Percentiles rank a stretch among this genome's conserved stretches.
These are phyloP conservation scores for Saccostrea echinata DNA, from an alignment of 1,140 invertebrate species.

Conservation along the genomic window DNA sequence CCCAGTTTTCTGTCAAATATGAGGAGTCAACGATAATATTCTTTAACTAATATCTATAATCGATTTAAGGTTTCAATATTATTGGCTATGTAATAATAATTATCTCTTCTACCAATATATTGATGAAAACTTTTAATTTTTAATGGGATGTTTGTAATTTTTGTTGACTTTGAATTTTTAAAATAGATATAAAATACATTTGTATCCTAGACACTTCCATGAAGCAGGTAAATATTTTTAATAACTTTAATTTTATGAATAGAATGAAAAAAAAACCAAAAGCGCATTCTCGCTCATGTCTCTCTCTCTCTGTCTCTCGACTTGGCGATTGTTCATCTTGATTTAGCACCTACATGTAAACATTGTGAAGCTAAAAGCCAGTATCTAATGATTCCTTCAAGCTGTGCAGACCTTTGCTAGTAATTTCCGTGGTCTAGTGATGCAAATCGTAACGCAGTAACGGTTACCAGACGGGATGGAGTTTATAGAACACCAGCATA, in stretches of 20 bases:
- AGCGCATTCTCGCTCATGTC: not conserved
- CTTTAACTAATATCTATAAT: too few relatives aligned
- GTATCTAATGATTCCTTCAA: not conserved
- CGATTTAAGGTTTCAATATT: not conserved
- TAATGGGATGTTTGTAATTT: not conserved
- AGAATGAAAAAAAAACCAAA: too few relatives aligned
- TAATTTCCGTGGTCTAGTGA: not conserved
- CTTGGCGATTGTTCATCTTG: not conserved
- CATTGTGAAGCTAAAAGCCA: not conserved
- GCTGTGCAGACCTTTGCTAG: not conserved
- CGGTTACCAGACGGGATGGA: not conserved
- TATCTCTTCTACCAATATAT: not conserved
- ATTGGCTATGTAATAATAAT: not conserved
- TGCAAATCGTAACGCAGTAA: not conserved
- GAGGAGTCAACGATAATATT: too few relatives aligned
- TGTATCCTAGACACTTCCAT: too few relatives aligned
- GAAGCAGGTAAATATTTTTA: too few relatives aligned
- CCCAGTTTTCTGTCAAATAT: too few relatives aligned
- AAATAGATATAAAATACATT: too few relatives aligned
- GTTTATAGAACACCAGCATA: not conserved
- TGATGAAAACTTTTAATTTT: not conserved
- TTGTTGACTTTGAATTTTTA: too few relatives aligned
- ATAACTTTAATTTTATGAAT: too few relatives aligned
- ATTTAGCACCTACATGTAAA: not conserved
- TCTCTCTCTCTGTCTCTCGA: conserved; percentile 20